Conservation (phyloP, 2,888 invertebrate genomes). For the Netelia melanura region DNA sequence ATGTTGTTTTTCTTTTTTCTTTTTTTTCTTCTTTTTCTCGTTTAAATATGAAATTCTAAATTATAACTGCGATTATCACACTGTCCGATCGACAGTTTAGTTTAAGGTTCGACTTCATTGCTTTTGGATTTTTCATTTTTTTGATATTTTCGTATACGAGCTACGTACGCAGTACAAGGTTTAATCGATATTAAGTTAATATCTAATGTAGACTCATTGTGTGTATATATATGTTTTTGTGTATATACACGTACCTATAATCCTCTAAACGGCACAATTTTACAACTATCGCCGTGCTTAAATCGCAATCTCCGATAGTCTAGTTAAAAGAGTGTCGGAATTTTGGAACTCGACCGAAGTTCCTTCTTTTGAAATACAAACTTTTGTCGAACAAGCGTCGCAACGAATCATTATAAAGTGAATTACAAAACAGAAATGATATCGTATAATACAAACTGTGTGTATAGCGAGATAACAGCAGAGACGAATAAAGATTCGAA, state of each 20-base stretch:
- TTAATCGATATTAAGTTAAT: constrained; percentile 29
- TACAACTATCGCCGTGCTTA: too few species aligned
- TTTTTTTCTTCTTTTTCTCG: not conserved
- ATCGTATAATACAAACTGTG: too few species aligned
- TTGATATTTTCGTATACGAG: constrained; percentile 68
- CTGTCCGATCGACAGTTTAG: constrained; percentile 68
- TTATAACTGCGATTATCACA: constrained; percentile 76
- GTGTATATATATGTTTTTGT: not conserved
- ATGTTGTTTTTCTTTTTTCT: not conserved
- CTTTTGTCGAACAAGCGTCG: too few species aligned
- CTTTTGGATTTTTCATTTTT: constrained; percentile 69
- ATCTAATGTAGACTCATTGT: constrained; percentile 10
- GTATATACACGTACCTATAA: not conserved
- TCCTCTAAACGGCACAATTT: not conserved
- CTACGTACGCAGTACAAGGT: constrained; percentile 49
- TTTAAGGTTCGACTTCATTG: constrained; percentile 73
- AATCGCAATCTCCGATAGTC: too few species aligned
- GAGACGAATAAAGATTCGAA: too few species aligned
- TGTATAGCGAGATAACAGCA: too few species aligned
- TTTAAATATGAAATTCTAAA: constrained; percentile 65
- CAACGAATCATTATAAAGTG: too few species aligned
- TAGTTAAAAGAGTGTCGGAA: too few species aligned
- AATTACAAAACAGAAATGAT: too few species aligned
- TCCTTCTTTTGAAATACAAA: too few species aligned
- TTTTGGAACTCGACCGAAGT: too few species aligned